phyloP scores from a whole-genome alignment of 2,888 invertebrate species.

The Hedychridium roseum region DNA sequence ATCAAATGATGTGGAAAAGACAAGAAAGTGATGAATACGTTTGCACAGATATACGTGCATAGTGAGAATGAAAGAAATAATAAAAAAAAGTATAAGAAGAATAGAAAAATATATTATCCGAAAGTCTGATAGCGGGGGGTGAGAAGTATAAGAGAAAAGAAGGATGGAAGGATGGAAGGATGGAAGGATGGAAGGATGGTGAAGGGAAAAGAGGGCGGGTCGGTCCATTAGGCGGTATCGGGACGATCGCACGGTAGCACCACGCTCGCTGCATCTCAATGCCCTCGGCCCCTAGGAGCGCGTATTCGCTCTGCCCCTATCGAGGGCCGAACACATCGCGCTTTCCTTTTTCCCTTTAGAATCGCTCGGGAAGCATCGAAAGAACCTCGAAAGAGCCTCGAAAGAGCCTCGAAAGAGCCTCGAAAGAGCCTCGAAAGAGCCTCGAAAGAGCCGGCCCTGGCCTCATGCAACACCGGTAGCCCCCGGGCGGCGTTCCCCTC shows the following conservation, averaged over 20 bases:
- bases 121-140: too few species aligned
- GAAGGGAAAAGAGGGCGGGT: constrained; percentile 57
- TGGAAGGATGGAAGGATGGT: constrained; percentile 20
- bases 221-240: constrained; percentile 64
- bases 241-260: constrained; percentile 64
- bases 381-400: neutral
- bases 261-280: constrained; percentile 64
- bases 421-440: neutral
- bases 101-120: too few species aligned
- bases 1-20: too few species aligned
- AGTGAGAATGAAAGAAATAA: too few species aligned
- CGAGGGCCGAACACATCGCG: constrained; percentile 28
- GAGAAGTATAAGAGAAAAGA: too few species aligned
- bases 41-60: too few species aligned
- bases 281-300: constrained; percentile 36
- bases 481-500: constrained; percentile 54
- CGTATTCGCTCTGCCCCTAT: neutral
- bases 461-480: constrained; percentile 58
- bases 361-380: neutral
- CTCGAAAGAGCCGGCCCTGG: constrained; percentile 45
- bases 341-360: too few species aligned
- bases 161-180: constrained; percentile 11
- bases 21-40: too few species aligned
- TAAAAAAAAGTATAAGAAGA: too few species aligned
- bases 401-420: neutral